Conservation (phyloP, 2,113 vertebrate genomes). For the Ciconia boyciana region DNA sequence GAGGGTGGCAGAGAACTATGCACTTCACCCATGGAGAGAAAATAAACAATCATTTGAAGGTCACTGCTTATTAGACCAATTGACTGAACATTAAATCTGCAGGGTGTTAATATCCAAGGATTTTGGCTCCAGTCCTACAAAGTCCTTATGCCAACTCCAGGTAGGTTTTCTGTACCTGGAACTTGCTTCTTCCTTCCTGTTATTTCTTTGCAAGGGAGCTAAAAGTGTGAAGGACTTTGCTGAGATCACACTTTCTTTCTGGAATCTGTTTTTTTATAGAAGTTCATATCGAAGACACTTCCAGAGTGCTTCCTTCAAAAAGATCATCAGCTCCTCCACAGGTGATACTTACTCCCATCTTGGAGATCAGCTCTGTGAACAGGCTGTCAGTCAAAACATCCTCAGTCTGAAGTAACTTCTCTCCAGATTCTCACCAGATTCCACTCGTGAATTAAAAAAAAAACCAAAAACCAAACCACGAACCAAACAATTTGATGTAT, state of each 20-base stretch:
- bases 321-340: background rate
- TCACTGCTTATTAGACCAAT: slow-evolving; percentile 8
- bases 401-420: background rate
- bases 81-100: slow-evolving; percentile 11
- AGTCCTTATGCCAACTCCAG: background rate
- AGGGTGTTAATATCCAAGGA: background rate
- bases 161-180: background rate
- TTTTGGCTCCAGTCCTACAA: background rate
- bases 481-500: background rate
- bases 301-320: background rate
- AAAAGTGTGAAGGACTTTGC: background rate
- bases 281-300: background rate
- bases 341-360: background rate
- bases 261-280: background rate
- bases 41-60: background rate
- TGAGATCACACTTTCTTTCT: background rate
- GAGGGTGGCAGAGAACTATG: background rate
- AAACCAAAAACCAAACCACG: background rate
- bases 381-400: background rate
- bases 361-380: background rate
- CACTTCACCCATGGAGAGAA: background rate
- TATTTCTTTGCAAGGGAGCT: background rate
- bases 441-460: background rate
- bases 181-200: background rate
- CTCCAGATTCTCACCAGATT: background rate